A percentile compares a stretch with the other conserved stretches of the same genome.
Conservation (phyloP, 2,113 vertebrate genomes). For the Tapirus terrestris region DNA sequence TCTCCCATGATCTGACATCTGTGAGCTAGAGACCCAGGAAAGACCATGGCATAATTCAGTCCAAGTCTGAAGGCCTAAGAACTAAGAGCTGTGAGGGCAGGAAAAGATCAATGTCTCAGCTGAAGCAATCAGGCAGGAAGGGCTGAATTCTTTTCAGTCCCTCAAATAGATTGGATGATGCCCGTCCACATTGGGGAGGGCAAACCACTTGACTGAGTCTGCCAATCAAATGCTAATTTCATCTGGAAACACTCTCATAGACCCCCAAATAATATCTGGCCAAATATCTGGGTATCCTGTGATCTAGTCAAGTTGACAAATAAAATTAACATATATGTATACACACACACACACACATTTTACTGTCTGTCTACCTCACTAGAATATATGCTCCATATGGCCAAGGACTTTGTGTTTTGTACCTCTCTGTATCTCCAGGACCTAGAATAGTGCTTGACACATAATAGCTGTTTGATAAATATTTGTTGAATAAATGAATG, state of each 20-base stretch:
- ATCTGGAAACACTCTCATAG: background rate
- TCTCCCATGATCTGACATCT: background rate
- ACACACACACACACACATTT: background rate
- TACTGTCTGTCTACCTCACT: background rate
- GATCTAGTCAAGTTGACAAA: no score
- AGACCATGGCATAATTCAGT: background rate
- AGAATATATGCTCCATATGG: background rate
- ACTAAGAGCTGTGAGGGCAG: background rate
- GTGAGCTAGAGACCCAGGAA: background rate
- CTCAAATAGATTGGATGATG: background rate
- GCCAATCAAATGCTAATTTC: no score
- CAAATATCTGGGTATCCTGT: background rate
- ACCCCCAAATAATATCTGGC: background rate
- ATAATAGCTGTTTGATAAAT: background rate
- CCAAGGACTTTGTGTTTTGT: background rate
- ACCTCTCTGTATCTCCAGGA: background rate
- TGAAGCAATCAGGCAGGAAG: background rate
- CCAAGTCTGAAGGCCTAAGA: background rate
- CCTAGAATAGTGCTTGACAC: background rate
- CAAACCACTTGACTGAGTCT: background rate
- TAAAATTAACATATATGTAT: background rate
- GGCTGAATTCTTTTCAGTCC: background rate
- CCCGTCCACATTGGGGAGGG: rapidly evolving
- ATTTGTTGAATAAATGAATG: background rate
- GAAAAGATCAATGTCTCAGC: background rate